A percentile compares a stretch with the other conserved stretches of the same genome.
Conservation (phyloP, 2,888 invertebrate genomes). For the Chymomyza procnemis region DNA sequence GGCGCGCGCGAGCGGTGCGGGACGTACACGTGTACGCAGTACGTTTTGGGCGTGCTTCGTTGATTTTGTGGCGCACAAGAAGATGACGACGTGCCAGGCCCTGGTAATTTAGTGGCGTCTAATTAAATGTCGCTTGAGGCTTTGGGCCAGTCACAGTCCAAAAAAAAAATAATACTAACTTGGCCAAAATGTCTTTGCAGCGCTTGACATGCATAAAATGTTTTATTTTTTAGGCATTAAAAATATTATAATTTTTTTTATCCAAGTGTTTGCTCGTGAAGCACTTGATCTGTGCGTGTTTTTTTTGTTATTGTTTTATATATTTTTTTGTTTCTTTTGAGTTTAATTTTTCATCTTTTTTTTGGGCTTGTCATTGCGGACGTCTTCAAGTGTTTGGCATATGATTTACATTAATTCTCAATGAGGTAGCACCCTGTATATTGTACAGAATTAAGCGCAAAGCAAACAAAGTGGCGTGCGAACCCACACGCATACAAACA, state of each 20-base stretch:
- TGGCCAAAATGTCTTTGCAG: not conserved
- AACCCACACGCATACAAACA: slow-evolving; percentile 47
- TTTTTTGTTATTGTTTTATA: slow-evolving; percentile 15
- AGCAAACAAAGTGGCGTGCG: slow-evolving; percentile 47
- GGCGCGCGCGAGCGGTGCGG: slow-evolving; percentile 24
- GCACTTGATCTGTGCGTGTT: slow-evolving; percentile 61
- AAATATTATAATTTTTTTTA: not conserved
- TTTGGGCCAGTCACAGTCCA: slow-evolving; percentile 16
- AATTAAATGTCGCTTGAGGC: slow-evolving; percentile 67
- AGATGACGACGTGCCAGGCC: not conserved
- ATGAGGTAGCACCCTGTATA: slow-evolving; percentile 61
- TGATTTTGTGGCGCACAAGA: not conserved
- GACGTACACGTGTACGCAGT: not conserved
- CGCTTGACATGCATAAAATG: not conserved
- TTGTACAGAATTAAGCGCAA: slow-evolving; percentile 61
- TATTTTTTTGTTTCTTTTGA: slow-evolving; percentile 9
- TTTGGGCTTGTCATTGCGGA: slow-evolving; percentile 64
- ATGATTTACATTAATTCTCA: slow-evolving; percentile 72
- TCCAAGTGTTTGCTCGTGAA: slow-evolving; percentile 69
- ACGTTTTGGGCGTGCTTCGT: not conserved
- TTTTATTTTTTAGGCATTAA: not conserved
- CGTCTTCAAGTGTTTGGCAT: slow-evolving; percentile 55
- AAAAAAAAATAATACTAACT: too few species aligned
- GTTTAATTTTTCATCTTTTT: too few species aligned
- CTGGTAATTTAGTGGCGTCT: slow-evolving; percentile 41